These are phyloP conservation scores for Chelonus formosanus DNA, from an alignment of 2,888 invertebrate genomes.

Conservation along the genomic window DNA sequence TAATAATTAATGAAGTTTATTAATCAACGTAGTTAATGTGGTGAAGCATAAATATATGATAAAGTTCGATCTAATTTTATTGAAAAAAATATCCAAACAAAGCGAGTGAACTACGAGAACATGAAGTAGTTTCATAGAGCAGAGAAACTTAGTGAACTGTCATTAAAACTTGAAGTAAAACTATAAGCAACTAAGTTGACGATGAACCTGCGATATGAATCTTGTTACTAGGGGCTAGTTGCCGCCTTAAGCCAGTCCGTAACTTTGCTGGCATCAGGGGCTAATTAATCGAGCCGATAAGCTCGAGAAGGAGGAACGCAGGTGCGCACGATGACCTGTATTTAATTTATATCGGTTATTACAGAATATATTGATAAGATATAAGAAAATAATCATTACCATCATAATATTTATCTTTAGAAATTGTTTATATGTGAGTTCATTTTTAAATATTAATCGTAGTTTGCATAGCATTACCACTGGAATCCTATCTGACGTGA, in stretches of 20 bases:
- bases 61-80: too few species aligned
- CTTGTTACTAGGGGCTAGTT: constrained; percentile 36
- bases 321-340: constrained; percentile 32
- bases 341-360: constrained; percentile 18
- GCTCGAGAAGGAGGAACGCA: constrained; percentile 17
- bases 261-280: constrained; percentile 24
- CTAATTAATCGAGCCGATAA: constrained; percentile 35
- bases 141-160: constrained; percentile 46
- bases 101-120: constrained; percentile 5
- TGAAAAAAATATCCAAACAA: too few species aligned
- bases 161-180: constrained; percentile 55
- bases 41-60: too few species aligned
- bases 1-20: too few species aligned
- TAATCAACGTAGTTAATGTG: too few species aligned
- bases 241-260: constrained; percentile 29
- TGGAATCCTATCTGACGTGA: constrained; percentile 28
- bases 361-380: too few species aligned
- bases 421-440: not conserved
- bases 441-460: constrained; percentile 6
- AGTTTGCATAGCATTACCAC: constrained; percentile 14
- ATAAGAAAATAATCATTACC: too few species aligned
- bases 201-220: constrained; percentile 42
- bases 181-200: constrained; percentile 37
- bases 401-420: not conserved
- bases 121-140: constrained; percentile 18